phyloP scores from a whole-genome alignment of 2,797 vertebrate species.

The Esox masquinongy region DNA sequence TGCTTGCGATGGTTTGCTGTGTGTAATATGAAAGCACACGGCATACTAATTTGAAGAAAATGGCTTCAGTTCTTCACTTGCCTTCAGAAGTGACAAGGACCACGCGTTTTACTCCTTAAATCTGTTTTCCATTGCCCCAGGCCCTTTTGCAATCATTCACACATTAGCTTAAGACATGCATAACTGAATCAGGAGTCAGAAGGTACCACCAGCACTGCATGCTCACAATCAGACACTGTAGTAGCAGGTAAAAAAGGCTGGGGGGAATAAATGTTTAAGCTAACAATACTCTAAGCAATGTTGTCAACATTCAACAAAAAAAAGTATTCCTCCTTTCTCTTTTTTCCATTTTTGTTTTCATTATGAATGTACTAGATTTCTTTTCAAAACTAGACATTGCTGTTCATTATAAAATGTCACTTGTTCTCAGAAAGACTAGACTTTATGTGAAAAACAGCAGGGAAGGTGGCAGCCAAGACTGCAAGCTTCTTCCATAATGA shows the following conservation, averaged over 20 bases:
- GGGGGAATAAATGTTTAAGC: not conserved
- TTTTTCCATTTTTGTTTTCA: not conserved
- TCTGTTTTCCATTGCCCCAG: not conserved
- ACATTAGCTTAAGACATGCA: not conserved
- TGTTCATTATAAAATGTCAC: constrained; percentile 4
- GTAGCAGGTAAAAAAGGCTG: not conserved
- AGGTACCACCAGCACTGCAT: not conserved
- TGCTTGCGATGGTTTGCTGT: constrained; percentile 35
- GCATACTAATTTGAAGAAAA: constrained; percentile 43
- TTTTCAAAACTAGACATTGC: not conserved
- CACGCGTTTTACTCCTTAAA: not conserved
- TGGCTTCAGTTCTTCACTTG: constrained; percentile 16
- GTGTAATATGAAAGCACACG: constrained; percentile 48
- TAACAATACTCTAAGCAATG: not conserved
- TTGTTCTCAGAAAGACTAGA: not conserved
- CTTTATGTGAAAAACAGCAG: constrained; percentile 3
- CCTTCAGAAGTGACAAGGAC: not conserved
- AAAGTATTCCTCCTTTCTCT: not conserved
- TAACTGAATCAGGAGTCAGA: not conserved
- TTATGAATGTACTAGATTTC: not conserved
- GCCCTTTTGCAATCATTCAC: not conserved
- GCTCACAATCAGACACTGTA: not conserved
- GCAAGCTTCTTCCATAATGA: not conserved
- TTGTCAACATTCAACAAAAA: not conserved
- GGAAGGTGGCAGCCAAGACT: not conserved